Base-by-base conservation (phyloP, 2,888 invertebrate genomes). In the Tribolium freemani region DNA sequence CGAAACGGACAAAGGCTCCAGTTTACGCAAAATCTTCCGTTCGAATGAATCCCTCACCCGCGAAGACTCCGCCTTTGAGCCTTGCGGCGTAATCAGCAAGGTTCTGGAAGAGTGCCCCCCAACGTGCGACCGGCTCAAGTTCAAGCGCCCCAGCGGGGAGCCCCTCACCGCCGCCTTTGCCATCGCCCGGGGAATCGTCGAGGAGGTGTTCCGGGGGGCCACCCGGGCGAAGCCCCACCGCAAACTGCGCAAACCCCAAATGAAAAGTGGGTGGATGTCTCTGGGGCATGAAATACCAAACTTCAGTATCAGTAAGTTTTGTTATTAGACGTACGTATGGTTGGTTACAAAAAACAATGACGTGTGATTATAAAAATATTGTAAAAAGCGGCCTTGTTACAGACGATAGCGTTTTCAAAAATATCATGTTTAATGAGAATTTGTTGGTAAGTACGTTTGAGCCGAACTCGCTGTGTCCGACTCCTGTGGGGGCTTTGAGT, bases 391-490 rank as follows among this genome's bases (percentile, higher is more conserved):
- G 13, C 48, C 48, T 13, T n/a, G 13, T 64, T 64, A 5, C 11
- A 90, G 90, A 90, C 80, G 87, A 88, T 48, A 81, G 83, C 31
- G 76, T 88, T 30, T 89, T 88, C 78, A 83, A 87, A 75, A 83
- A 88, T 75, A 76, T 91, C 77, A 87, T 88, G 77, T 91, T 90
- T 80, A 87, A 87, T 20, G 90, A 91, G 84, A 87, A 87, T 3
- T 81, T 91, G 53, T 79, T 90, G 57, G 86, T 91, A 60, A 89
- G 90, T 79, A 88, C 88, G 76, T 86, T 88, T 1, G 87, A 8
- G 11, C 2, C 21, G n/a, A 6, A 80, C 21, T 57, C 57, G 53
- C 38, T 70, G 6, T 69, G 71, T 31, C 78, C 82, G 2, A 85
- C 75, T 26, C 75, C 79, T 71, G 84, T 85, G 78, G 77, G 88